Evolutionary conservation across 2,797 vertebrate species (phyloP).

Genomic region (Arctocebus calabarensis): DNA sequence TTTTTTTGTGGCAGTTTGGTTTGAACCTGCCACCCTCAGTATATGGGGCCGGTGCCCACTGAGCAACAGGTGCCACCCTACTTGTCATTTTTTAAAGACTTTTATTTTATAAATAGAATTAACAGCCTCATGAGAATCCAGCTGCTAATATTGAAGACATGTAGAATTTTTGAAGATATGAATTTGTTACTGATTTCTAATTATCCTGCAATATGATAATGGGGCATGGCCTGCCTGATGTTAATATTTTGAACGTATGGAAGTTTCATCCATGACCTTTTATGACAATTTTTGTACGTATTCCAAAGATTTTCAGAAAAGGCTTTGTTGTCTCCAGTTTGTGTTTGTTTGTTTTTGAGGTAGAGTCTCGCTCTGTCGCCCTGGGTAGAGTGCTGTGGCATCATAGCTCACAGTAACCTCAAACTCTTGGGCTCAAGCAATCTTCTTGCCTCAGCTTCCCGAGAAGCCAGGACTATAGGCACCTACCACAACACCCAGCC

Average conservation of each 20-base stretch:
- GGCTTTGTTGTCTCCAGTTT: neutral
- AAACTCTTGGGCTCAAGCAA: too few relatives aligned
- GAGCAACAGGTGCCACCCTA: too few relatives aligned
- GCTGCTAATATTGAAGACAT: neutral
- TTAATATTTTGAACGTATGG: neutral
- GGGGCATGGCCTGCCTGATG: neutral
- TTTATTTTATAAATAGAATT: neutral
- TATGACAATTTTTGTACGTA: neutral
- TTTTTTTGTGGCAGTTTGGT: too few relatives aligned
- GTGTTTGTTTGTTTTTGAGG: too few relatives aligned
- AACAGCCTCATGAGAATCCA: neutral
- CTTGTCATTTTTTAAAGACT: neutral
- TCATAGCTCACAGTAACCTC: too few relatives aligned
- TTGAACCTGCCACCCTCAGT: too few relatives aligned
- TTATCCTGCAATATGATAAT: neutral
- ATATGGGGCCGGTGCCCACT: too few relatives aligned
- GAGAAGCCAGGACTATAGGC: too few relatives aligned
- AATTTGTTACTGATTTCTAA: conserved; percentile 5
- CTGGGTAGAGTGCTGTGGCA: too few relatives aligned
- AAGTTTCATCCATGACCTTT: neutral
- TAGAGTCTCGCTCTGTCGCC: too few relatives aligned
- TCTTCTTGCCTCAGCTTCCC: too few relatives aligned
- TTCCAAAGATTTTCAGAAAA: neutral
- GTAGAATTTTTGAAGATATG: neutral
- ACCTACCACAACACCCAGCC: too few relatives aligned